phyloP scores from a whole-genome alignment of 2,113 vertebrate species.

The Drymodes brunneopygia region DNA sequence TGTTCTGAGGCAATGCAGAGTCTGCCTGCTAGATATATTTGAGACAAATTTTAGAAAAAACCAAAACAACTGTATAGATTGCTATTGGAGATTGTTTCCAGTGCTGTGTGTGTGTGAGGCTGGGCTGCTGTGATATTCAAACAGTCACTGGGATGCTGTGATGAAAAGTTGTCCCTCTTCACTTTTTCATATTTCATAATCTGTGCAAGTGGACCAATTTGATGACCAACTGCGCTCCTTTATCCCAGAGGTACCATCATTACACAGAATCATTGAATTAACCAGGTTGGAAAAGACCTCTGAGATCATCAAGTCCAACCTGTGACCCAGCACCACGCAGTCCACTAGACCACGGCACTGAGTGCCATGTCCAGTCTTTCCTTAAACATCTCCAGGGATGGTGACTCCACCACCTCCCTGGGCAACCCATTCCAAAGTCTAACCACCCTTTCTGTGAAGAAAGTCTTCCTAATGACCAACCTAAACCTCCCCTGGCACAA shows the following conservation, averaged over 20 bases:
- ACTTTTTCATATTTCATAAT: fast-evolving
- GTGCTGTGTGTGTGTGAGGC: fast-evolving
- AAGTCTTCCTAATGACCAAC: background rate
- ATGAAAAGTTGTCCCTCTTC: background rate
- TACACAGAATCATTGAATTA: background rate
- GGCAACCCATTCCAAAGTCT: background rate
- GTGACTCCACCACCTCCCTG: no score
- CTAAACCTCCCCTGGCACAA: fast-evolving
- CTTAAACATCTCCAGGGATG: no score
- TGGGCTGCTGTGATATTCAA: background rate
- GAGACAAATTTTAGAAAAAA: background rate
- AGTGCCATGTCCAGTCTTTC: no score
- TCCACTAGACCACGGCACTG: no score
- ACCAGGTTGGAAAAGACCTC: background rate
- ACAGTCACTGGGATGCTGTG: background rate
- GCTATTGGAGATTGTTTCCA: background rate
- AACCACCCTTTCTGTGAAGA: background rate
- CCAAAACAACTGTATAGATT: background rate
- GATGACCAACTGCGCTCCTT: fast-evolving
- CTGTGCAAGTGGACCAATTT: fast-evolving
- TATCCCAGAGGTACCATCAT: background rate
- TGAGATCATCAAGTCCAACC: background rate
- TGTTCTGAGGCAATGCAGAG: fast-evolving
- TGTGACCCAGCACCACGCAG: no score
- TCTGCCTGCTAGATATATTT: background rate